A percentile compares a stretch with the other conserved stretches of the same genome.
Conservation (phyloP, 1,140 invertebrate species). For the Amphibalanus amphitrite region DNA sequence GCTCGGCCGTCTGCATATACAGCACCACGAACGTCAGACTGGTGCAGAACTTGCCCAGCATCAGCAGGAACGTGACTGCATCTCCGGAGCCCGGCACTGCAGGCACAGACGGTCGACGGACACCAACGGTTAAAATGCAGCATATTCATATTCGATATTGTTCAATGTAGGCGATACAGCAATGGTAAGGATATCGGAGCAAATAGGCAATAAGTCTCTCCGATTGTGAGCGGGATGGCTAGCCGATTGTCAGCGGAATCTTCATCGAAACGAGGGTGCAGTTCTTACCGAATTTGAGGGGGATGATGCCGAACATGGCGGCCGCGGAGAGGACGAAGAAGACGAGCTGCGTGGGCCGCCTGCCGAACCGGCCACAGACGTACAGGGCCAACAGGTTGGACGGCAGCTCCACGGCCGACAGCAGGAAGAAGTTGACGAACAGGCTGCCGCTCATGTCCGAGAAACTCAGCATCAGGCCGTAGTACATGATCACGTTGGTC, state of each 20-base stretch:
- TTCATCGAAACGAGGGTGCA: too few species aligned
- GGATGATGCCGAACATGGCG: neutral
- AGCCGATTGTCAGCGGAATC: too few species aligned
- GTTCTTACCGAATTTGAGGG: neutral
- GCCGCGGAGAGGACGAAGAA: neutral
- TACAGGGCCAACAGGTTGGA: constrained; percentile 29
- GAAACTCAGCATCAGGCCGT: constrained; percentile 38
- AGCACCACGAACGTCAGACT: constrained; percentile 14
- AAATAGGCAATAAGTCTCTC: too few species aligned
- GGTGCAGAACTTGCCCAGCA: constrained; percentile 17
- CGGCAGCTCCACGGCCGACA: constrained; percentile 41
- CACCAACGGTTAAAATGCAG: too few species aligned
- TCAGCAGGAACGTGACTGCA: neutral
- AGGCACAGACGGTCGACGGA: too few species aligned
- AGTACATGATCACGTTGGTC: constrained; percentile 38
- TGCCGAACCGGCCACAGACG: neutral
- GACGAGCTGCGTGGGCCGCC: neutral
- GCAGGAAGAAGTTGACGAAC: constrained; percentile 44
- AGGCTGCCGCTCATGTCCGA: constrained; percentile 43
- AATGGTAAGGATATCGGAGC: too few species aligned
- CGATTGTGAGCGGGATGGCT: too few species aligned
- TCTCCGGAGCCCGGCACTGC: too few species aligned
- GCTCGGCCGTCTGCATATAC: constrained; percentile 21
- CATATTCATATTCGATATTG: too few species aligned
- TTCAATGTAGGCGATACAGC: too few species aligned